Percentiles rank a stretch among this genome's conserved stretches.
Evolutionary conservation across 2,797 vertebrate species (phyloP).

Genomic region (Malurus leucopterus): DNA sequence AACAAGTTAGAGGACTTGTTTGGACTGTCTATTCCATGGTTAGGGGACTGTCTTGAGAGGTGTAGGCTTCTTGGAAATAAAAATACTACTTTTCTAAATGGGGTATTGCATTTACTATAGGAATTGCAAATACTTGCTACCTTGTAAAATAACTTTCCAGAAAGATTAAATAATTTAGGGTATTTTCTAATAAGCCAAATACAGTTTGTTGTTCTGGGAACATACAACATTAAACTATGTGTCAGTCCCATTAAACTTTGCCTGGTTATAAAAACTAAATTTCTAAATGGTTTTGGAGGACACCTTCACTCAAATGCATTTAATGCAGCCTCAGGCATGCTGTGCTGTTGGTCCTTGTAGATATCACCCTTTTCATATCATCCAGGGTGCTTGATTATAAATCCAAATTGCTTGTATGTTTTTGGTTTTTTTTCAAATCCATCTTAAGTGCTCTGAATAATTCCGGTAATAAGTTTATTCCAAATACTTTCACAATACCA

Average conservation of each 20-base stretch:
- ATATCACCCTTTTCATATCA: neutral
- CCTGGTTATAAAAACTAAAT: neutral
- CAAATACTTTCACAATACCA: neutral
- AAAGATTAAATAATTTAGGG: neutral
- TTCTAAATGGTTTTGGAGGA: neutral
- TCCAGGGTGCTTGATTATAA: neutral
- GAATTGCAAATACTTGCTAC: neutral
- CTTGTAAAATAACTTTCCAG: neutral
- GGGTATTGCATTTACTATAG: neutral
- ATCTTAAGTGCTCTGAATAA: neutral
- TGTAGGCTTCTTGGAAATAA: conserved; percentile 4
- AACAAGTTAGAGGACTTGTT: neutral
- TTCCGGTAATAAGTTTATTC: neutral
- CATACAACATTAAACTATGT: neutral
- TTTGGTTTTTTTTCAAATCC: neutral
- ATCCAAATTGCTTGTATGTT: neutral
- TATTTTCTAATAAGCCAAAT: neutral
- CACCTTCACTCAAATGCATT: neutral
- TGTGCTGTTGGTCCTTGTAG: neutral
- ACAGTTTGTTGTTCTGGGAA: neutral
- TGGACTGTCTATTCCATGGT: conserved; percentile 22
- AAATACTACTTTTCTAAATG: neutral
- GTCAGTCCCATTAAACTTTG: neutral
- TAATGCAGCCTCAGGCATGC: neutral
- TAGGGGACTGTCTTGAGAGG: conserved; percentile 34